These are phyloP conservation scores for Amazona vittata DNA, from an alignment of 2,113 vertebrate genomes.

Conservation along the genomic window DNA sequence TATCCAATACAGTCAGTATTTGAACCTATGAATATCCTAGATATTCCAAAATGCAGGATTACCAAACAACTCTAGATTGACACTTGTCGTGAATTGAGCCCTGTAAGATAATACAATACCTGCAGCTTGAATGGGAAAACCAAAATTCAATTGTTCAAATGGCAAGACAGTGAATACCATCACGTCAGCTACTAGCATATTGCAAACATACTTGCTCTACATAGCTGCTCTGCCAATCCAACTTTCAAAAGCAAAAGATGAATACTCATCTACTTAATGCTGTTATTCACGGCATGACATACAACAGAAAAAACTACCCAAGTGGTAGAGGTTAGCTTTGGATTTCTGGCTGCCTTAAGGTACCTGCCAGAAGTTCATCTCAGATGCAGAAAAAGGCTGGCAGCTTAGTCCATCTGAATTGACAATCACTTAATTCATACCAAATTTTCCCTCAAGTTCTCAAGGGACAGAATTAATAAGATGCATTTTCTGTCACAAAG, in stretches of 20 bases:
- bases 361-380: background rate
- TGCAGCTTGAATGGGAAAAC: background rate
- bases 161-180: background rate
- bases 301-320: background rate
- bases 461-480: background rate
- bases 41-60: background rate
- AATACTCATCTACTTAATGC: background rate
- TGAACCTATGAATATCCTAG: background rate
- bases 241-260: background rate
- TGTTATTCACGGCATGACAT: background rate
- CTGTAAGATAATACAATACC: background rate
- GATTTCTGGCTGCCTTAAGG: background rate
- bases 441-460: background rate
- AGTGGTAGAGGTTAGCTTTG: background rate
- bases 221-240: background rate
- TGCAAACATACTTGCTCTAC: background rate
- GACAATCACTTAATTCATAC: background rate
- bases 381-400: background rate
- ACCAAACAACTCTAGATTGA: background rate
- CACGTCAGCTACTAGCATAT: rapidly evolving
- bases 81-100: background rate
- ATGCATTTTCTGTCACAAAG: background rate
- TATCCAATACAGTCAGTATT: rapidly evolving
- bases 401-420: background rate
- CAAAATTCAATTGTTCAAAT: background rate